A percentile compares a stretch with the other conserved stretches of the same genome.
These are phyloP conservation scores for Drosophila multiciliata DNA, from an alignment of 2,888 invertebrate genomes.

Conservation along the genomic window DNA sequence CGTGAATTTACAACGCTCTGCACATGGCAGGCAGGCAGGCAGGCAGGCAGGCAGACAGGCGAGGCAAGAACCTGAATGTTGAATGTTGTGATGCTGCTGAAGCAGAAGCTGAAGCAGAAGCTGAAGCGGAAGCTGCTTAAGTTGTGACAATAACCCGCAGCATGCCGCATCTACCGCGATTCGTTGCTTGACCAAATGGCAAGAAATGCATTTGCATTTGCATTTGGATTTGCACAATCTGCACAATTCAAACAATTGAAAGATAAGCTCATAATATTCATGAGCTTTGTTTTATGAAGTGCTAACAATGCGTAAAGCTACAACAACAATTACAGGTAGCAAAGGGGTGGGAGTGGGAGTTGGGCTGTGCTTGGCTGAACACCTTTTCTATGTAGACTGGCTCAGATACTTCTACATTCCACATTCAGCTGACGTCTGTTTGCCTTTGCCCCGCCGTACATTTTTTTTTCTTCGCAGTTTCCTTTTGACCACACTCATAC, in stretches of 20 bases:
- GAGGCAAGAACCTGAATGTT: background rate
- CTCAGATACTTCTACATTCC: background rate
- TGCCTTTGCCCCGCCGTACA: constrained; percentile 49
- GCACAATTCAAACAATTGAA: constrained; percentile 42
- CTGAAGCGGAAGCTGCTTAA: constrained; percentile 46
- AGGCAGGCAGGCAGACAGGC: constrained; percentile 21
- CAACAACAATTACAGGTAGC: constrained; percentile 17
- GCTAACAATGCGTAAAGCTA: constrained; percentile 82
- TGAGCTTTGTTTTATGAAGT: constrained; percentile 85
- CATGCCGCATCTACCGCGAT: constrained; percentile 29
- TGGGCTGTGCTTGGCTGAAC: constrained; percentile 38
- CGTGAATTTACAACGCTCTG: constrained; percentile 65
- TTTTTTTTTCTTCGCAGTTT: constrained; percentile 54
- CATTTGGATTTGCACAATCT: constrained; percentile 41
- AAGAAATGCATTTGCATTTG: constrained; percentile 33
- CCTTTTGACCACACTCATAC: constrained; percentile 36
- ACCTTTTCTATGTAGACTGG: constrained; percentile 42
- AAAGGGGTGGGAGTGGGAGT: background rate
- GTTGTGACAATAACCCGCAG: constrained; percentile 72
- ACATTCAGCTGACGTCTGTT: constrained; percentile 16
- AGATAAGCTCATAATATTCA: constrained; percentile 83
- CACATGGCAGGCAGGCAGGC: constrained; percentile 39
- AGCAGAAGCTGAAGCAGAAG: constrained; percentile 1
- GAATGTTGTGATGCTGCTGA: constrained; percentile 1
- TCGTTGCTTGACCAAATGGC: constrained; percentile 44